Evolutionary conservation across 2,113 vertebrate genomes (phyloP).

Genomic region (Sander vitreus): DNA sequence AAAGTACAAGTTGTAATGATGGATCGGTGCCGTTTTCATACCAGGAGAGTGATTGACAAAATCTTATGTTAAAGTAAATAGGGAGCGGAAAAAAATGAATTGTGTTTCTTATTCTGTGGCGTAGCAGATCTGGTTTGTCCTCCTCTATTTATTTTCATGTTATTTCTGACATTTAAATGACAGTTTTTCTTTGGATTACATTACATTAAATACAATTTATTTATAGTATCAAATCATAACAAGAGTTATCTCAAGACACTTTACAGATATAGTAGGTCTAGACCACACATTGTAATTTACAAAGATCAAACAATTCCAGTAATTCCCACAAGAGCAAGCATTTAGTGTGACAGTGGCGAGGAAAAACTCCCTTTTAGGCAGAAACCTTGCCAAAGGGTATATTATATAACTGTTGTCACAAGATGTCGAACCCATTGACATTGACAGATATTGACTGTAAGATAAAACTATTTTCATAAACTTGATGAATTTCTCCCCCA

Average conservation of each 20-base stretch:
- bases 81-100: not conserved
- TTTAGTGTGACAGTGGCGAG: no score
- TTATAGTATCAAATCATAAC: no score
- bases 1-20: slow-evolving; percentile 22
- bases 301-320: no score
- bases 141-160: slow-evolving; percentile 1
- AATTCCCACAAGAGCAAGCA: no score
- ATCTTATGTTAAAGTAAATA: slow-evolving; percentile 31
- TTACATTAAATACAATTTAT: no score
- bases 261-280: no score
- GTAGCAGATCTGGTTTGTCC: not conserved
- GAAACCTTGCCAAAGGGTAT: not conserved
- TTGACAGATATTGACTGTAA: slow-evolving; percentile 2
- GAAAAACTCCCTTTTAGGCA: no score
- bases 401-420: not conserved
- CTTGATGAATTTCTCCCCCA: slow-evolving; percentile 15
- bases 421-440: not conserved
- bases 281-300: no score
- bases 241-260: no score
- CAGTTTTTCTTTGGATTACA: not conserved
- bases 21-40: not conserved
- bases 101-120: not conserved
- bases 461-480: slow-evolving; percentile 32
- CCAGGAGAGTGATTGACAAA: slow-evolving; percentile 7
- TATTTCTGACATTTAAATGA: slow-evolving; percentile 1